Evolutionary conservation across 2,113 vertebrate genomes (phyloP).

Genomic region (Danio rerio): DNA sequence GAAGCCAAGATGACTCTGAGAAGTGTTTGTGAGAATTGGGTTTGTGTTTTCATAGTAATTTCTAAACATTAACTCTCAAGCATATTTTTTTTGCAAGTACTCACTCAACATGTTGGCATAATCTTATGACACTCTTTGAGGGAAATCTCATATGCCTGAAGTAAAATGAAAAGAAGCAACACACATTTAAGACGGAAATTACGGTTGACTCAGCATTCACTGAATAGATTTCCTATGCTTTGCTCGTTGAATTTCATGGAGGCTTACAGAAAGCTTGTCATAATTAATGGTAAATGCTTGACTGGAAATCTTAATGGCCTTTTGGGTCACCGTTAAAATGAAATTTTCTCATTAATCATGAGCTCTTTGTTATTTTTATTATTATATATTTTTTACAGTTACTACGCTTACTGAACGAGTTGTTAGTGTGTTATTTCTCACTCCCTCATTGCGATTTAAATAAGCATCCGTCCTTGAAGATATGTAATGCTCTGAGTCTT

Average conservation of each 20-base stretch:
- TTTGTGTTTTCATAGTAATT: background rate
- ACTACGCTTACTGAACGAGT: slow-evolving; percentile 32
- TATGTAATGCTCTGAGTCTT: background rate
- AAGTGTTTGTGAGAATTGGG: background rate
- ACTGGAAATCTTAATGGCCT: slow-evolving; percentile 76
- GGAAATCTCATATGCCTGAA: slow-evolving; percentile 34
- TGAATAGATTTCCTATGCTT: slow-evolving; percentile 58
- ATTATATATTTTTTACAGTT: background rate
- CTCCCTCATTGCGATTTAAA: slow-evolving; percentile 17
- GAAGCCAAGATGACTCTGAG: background rate
- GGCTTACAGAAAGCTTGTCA: slow-evolving; percentile 70
- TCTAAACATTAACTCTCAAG: background rate
- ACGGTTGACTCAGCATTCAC: slow-evolving; percentile 63
- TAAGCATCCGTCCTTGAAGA: background rate
- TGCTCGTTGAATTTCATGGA: slow-evolving; percentile 78
- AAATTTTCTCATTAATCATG: slow-evolving; percentile 76
- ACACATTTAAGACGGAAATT: slow-evolving; percentile 48
- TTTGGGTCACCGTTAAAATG: slow-evolving; percentile 74
- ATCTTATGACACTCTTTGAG: background rate
- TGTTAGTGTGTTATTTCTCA: background rate
- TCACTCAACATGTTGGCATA: background rate
- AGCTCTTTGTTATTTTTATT: slow-evolving; percentile 63
- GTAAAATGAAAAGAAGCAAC: slow-evolving; percentile 47
- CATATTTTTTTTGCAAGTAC: background rate
- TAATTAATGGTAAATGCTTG: slow-evolving; percentile 76